phyloP scores from a whole-genome alignment of 2,113 vertebrate species.

The Microcebus ravelobensis region DNA sequence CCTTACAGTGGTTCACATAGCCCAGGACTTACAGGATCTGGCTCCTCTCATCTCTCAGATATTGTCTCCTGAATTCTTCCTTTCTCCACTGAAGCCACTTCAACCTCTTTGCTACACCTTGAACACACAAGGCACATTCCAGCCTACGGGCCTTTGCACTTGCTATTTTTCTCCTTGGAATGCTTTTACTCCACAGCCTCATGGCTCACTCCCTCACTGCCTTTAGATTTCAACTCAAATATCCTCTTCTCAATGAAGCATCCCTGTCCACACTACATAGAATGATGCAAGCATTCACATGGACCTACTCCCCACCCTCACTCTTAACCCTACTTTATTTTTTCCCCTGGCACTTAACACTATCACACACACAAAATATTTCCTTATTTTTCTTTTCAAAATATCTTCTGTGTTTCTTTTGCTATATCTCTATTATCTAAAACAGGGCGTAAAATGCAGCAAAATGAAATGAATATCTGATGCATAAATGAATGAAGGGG shows the following conservation, averaged over 20 bases:
- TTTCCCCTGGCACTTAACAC: neutral
- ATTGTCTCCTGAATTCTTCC: neutral
- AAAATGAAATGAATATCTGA: constrained; percentile 2
- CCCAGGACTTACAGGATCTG: neutral
- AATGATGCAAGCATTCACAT: neutral
- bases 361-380: neutral
- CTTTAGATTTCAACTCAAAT: neutral
- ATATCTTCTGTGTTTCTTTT: neutral
- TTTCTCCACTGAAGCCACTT: neutral
- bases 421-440: neutral
- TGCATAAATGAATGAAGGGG: constrained; percentile 12
- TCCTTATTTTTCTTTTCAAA: neutral
- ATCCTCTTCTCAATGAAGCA: neutral
- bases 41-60: neutral
- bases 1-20: neutral
- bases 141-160: neutral
- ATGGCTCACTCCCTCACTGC: neutral
- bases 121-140: neutral
- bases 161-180: neutral
- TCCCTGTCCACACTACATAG: neutral
- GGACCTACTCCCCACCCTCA: neutral
- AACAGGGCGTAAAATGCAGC: neutral
- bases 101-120: neutral
- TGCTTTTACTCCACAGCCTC: neutral
- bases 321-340: neutral